These are phyloP conservation scores for Drosophila willistoni DNA, from an alignment of 1,140 invertebrate species.

Conservation along the genomic window DNA sequence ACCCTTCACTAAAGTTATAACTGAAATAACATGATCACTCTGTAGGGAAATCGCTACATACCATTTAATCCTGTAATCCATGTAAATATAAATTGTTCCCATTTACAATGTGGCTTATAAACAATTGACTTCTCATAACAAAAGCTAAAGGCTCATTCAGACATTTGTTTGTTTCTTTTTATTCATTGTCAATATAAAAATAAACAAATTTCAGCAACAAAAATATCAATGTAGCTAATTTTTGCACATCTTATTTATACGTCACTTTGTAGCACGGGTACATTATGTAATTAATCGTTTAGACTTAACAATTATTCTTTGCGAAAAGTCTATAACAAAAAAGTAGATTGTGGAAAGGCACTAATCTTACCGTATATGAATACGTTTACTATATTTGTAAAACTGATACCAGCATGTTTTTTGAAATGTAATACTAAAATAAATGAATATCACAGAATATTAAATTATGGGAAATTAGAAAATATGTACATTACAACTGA, in stretches of 20 bases:
- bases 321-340: neutral
- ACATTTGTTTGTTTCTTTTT: no score
- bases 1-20: conserved; percentile 45
- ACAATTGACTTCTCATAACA: no score
- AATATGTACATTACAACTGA: neutral
- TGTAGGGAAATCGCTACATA: neutral
- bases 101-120: no score
- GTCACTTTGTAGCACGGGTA: neutral
- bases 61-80: neutral
- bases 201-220: no score
- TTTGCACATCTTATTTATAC: no score
- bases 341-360: neutral
- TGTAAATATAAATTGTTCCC: no score
- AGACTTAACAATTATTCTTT: neutral
- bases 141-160: no score
- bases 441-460: no score
- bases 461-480: neutral
- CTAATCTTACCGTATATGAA: neutral
- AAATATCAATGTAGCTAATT: neutral
- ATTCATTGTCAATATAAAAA: no score
- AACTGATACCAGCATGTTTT: neutral
- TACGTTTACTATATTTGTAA: neutral
- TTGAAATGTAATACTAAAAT: neutral
- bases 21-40: conserved; percentile 30
- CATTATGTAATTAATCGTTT: neutral